phyloP scores from a whole-genome alignment of 2,797 vertebrate genomes.

The Pantherophis vulpinus region DNA sequence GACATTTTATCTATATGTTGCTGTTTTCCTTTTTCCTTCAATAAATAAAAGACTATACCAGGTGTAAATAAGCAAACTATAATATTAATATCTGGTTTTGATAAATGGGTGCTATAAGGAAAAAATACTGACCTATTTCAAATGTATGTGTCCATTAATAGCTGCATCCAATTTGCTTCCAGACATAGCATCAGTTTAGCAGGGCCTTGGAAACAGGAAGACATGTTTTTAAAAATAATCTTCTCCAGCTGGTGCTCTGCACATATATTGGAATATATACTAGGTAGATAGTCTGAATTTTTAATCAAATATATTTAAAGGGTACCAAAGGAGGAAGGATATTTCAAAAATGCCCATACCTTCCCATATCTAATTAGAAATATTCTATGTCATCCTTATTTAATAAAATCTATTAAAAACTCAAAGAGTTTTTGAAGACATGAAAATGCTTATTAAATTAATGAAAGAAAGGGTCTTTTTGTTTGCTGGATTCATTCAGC shows the following conservation, averaged over 20 bases:
- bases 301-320: neutral
- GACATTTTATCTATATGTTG: neutral
- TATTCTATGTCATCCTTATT: neutral
- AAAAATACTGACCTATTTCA: neutral
- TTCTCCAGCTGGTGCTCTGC: neutral
- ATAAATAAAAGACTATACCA: neutral
- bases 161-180: neutral
- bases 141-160: neutral
- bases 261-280: neutral
- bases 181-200: neutral
- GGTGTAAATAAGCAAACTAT: neutral
- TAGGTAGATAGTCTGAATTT: neutral
- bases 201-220: neutral
- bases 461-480: neutral
- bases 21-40: neutral
- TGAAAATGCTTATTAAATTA: neutral
- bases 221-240: neutral
- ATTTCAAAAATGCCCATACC: neutral
- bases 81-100: neutral
- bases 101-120: neutral
- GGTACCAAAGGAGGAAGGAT: neutral
- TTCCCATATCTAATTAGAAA: neutral
- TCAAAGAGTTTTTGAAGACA: neutral
- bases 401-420: neutral
- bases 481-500: neutral